Evolutionary conservation across 2,113 vertebrate genomes (phyloP).

Genomic region (Python bivittatus): DNA sequence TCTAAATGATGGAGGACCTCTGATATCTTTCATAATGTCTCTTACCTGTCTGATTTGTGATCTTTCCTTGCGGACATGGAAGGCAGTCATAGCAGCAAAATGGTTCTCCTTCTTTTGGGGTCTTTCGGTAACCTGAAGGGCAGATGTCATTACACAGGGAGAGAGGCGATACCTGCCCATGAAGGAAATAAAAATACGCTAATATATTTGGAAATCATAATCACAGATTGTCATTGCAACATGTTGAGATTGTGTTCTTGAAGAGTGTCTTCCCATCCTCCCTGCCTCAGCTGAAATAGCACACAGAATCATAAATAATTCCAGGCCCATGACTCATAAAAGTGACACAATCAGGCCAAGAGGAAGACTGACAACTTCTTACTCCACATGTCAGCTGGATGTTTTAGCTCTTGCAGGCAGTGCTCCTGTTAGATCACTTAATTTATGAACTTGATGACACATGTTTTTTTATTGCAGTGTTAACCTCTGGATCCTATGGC

Average conservation of each 20-base stretch:
- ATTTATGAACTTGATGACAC: background rate
- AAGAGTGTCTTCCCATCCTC: background rate
- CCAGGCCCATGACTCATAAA: background rate
- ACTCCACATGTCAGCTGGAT: background rate
- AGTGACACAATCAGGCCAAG: background rate
- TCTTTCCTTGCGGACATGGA: background rate
- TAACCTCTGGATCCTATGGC: background rate
- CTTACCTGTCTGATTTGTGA: background rate
- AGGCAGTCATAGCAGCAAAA: constrained; percentile 9
- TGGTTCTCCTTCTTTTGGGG: background rate
- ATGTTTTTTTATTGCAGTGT: background rate
- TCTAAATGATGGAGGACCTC: background rate
- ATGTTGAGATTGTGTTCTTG: background rate
- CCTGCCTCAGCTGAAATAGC: background rate
- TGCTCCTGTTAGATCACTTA: background rate
- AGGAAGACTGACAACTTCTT: background rate
- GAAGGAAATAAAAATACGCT: background rate
- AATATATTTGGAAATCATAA: background rate
- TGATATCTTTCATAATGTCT: background rate
- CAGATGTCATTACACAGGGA: background rate
- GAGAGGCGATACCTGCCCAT: background rate
- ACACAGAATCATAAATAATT: background rate
- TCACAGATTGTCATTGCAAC: background rate
- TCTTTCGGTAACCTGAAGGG: background rate
- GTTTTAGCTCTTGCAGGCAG: background rate